Evolutionary conservation across 2,888 invertebrate species (phyloP).

Genomic region (Morinoia aosen): DNA sequence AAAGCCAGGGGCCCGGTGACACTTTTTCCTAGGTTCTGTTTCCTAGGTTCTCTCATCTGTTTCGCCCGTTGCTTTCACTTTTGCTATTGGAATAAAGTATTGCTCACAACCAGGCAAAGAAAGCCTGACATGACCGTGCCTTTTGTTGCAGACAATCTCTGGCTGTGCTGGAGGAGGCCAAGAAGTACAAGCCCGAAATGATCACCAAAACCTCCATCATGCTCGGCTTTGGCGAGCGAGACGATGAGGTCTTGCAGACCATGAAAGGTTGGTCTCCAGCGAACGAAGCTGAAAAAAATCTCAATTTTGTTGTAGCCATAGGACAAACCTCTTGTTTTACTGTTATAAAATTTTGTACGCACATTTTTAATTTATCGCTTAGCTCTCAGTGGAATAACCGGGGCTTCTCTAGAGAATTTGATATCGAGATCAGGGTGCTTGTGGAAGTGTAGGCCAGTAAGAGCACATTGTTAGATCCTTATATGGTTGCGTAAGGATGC

Average conservation of each 20-base stretch:
- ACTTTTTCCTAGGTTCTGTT: too few relatives aligned
- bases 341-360: too few relatives aligned
- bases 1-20: too few relatives aligned
- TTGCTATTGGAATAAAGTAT: too few relatives aligned
- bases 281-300: neutral
- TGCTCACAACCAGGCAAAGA: neutral
- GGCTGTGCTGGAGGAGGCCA: conserved; percentile 84
- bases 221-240: conserved; percentile 94
- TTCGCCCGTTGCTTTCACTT: too few relatives aligned
- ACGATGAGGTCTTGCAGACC: conserved; percentile 87
- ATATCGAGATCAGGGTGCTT: neutral
- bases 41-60: too few relatives aligned
- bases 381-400: too few relatives aligned
- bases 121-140: neutral
- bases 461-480: neutral
- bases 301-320: neutral
- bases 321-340: neutral
- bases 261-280: conserved; percentile 77
- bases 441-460: neutral
- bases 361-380: neutral
- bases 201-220: conserved; percentile 98
- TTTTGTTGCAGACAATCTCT: conserved; percentile 81
- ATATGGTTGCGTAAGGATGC: neutral
- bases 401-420: neutral
- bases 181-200: conserved; percentile 81